phyloP scores from a whole-genome alignment of 2,113 vertebrate genomes.

The Motacilla alba region DNA sequence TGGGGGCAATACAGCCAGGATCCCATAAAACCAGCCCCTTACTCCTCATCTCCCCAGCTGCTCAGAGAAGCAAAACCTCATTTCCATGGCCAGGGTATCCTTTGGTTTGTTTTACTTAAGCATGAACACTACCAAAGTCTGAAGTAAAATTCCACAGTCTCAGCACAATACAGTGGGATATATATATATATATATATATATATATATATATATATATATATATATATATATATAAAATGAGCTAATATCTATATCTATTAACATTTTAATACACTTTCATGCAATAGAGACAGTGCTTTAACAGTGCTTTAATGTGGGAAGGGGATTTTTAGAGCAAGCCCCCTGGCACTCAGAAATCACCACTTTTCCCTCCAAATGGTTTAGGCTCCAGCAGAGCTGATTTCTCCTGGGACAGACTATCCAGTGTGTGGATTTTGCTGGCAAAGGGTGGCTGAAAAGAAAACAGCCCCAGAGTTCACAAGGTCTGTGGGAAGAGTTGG shows the following conservation, averaged over 20 bases:
- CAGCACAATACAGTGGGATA: background rate
- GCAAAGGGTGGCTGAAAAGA: background rate
- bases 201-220: fast-evolving
- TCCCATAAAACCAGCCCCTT: background rate
- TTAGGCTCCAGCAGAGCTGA: background rate
- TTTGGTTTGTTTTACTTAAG: background rate
- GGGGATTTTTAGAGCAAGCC: background rate
- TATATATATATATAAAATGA: background rate
- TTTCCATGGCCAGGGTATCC: background rate
- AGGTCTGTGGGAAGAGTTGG: slow-evolving; percentile 12
- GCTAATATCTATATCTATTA: background rate
- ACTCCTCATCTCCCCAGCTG: background rate
- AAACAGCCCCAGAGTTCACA: background rate
- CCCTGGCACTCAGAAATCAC: background rate
- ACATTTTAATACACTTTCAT: background rate
- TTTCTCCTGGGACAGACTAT: background rate
- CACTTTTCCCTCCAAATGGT: background rate
- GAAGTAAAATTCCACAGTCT: background rate
- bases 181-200: fast-evolving
- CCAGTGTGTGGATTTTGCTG: background rate
- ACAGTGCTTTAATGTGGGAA: background rate
- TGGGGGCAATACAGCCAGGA: fast-evolving
- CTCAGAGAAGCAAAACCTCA: background rate
- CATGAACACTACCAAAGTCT: background rate
- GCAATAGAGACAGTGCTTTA: background rate